A percentile compares a stretch with the other conserved stretches of the same genome.
Evolutionary conservation across 2,797 vertebrate genomes (phyloP).

Genomic region (Sarcophilus harrisii): DNA sequence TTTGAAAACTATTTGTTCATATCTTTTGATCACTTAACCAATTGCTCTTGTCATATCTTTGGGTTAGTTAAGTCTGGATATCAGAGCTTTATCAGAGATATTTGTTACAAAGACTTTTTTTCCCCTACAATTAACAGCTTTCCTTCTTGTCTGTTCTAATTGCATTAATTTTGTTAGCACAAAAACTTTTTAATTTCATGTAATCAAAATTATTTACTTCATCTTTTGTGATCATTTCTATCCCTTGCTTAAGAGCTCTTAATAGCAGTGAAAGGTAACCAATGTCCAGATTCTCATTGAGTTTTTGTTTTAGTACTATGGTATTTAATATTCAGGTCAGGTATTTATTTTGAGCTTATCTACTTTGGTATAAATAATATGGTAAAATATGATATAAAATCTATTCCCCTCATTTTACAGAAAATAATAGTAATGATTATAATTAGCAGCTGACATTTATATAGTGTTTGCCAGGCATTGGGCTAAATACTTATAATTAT

Average conservation of each 20-base stretch:
- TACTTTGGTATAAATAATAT: not conserved
- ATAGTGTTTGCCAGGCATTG: not conserved
- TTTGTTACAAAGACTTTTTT: not conserved
- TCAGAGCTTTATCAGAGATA: not conserved
- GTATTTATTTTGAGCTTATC: not conserved
- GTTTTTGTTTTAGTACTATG: not conserved
- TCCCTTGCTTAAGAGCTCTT: not conserved
- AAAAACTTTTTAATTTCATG: not conserved
- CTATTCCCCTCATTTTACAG: not conserved
- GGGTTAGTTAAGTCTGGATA: not conserved
- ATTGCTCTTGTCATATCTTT: not conserved
- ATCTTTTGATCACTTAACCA: not conserved
- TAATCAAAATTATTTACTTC: not conserved
- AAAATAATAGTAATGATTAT: not conserved
- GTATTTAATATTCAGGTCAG: not conserved
- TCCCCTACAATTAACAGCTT: not conserved
- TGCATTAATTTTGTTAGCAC: not conserved
- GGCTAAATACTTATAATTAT: not conserved
- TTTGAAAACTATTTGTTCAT: not conserved
- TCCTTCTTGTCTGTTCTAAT: not conserved
- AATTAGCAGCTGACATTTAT: not conserved
- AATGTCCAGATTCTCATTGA: not conserved
- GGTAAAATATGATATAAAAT: not conserved
- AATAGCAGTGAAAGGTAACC: not conserved
- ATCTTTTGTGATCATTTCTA: not conserved